Base-by-base conservation (phyloP, 2,888 invertebrate species). In the Calliopum simillimum region DNA sequence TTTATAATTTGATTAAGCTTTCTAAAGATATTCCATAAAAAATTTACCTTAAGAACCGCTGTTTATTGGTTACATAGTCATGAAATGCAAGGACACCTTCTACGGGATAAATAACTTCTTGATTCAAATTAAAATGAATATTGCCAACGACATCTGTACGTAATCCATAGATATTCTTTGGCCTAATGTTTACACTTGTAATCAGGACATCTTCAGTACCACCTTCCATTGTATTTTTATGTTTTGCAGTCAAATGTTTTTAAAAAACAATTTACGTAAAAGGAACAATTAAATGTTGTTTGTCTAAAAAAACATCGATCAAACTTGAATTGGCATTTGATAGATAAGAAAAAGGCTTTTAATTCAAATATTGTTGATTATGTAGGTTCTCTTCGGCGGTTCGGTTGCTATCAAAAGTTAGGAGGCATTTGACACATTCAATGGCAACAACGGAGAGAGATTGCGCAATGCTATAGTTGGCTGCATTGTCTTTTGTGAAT, bases 81-180 rank as follows among this genome's bases (percentile, higher is more conserved):
- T 95, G 94, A 71, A 94, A 88, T 1, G 91, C 89, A 62, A 95
- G 86, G 1, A 92, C 92, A 64, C 92, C 91, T 65, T 94, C 95
- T 43, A 93, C 93, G 0, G 94, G 93, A 84, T 95, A 95, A 62
- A 94, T 87, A 49, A 95, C 89, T 80, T 94, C 94, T 33, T 92
- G 90, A 80, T 93, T 93, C 21, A 89, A 88, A 68, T 93, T 86
- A 79, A 91, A 94, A 81, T 93, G 91, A 6, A 91, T 91, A 84
- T 94, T 94, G 69, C 91, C 91, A 76, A 88, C 87, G 71, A 90
- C 83, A 76, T 85, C 83, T 1, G 79, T 80, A 16, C 86, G 81
- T 46, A 87, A 67, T 4, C 86, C 86, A 70, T 85, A 86, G 21
- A 86, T 84, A 58, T 81, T 81, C 64, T 81, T 83, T 1, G 86